Evolutionary conservation across 2,888 invertebrate genomes (phyloP).

Genomic region (Tribolium freemani): DNA sequence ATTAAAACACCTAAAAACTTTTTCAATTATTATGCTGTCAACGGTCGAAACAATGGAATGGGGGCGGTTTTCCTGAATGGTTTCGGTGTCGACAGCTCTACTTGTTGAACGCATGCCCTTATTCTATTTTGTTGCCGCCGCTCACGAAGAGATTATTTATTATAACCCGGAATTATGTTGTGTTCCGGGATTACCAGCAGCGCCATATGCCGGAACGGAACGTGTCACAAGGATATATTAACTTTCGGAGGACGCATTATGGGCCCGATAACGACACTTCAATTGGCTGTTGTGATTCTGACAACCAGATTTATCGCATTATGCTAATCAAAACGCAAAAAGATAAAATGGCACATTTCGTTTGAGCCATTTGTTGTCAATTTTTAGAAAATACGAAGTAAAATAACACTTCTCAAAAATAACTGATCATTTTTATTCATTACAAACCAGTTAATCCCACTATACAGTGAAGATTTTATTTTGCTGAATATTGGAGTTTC

Average conservation of each 20-base stretch:
- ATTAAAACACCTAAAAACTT: constrained; percentile 54
- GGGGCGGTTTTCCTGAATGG: constrained; percentile 25
- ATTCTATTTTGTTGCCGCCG: constrained; percentile 6
- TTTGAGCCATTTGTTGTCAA: too few relatives aligned
- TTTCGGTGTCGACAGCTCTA: constrained; percentile 26
- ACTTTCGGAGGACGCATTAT: background rate
- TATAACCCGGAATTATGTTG: constrained; percentile 27
- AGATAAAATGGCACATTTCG: background rate
- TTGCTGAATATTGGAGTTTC: too few relatives aligned
- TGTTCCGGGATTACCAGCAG: constrained; percentile 1
- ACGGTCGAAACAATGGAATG: constrained; percentile 48
- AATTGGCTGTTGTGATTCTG: background rate
- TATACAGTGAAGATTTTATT: too few relatives aligned
- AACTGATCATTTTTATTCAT: too few relatives aligned
- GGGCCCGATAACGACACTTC: background rate
- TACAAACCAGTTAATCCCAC: too few relatives aligned
- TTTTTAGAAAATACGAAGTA: too few relatives aligned
- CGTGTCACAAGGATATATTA: background rate
- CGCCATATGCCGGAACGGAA: constrained; percentile 8
- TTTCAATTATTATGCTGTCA: constrained; percentile 58
- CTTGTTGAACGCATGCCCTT: constrained; percentile 24
- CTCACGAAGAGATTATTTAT: constrained; percentile 34
- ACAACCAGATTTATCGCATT: background rate
- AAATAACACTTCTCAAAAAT: too few relatives aligned
- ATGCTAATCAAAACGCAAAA: background rate